A percentile compares a stretch with the other conserved stretches of the same genome.
Evolutionary conservation across 2,797 vertebrate genomes (phyloP).

Genomic region (Dallia pectoralis): DNA sequence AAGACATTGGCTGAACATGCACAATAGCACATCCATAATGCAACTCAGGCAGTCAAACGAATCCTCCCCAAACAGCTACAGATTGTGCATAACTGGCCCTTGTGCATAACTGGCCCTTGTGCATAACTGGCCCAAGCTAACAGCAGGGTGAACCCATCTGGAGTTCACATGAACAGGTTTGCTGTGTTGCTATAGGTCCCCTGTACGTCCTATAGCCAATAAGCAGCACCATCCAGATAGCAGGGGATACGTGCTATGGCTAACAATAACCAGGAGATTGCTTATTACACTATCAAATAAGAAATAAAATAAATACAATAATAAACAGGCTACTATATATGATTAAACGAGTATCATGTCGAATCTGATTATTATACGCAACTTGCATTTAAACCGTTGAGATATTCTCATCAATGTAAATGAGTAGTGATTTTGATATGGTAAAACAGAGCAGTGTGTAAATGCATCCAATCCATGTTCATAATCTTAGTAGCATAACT

Average conservation of each 20-base stretch:
- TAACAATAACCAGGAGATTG: slow-evolving; percentile 3
- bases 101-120: too few species aligned
- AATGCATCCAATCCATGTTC: not conserved
- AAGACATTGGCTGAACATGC: not conserved
- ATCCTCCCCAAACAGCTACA: not conserved
- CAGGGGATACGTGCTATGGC: not conserved
- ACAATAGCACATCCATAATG: not conserved
- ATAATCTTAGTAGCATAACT: slow-evolving; percentile 9
- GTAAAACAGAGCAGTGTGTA: not conserved
- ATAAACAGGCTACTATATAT: not conserved
- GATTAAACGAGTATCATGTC: not conserved
- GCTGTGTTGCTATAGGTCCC: slow-evolving; percentile 2
- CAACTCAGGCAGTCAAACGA: not conserved
- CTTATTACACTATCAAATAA: not conserved
- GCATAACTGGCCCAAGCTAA: not conserved
- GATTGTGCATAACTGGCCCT: not conserved
- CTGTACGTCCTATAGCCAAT: not conserved
- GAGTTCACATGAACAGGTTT: slow-evolving; percentile 3
- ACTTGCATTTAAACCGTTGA: not conserved
- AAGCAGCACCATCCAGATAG: slow-evolving; percentile 1
- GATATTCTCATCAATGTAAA: not conserved
- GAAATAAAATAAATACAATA: not conserved
- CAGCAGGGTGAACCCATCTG: slow-evolving; percentile 4
- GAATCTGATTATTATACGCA: not conserved
- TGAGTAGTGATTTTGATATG: not conserved